Percentiles rank a stretch among this genome's conserved stretches.
phyloP scores from a whole-genome alignment of 1,140 invertebrate species.

The Glossosoma conforme region DNA sequence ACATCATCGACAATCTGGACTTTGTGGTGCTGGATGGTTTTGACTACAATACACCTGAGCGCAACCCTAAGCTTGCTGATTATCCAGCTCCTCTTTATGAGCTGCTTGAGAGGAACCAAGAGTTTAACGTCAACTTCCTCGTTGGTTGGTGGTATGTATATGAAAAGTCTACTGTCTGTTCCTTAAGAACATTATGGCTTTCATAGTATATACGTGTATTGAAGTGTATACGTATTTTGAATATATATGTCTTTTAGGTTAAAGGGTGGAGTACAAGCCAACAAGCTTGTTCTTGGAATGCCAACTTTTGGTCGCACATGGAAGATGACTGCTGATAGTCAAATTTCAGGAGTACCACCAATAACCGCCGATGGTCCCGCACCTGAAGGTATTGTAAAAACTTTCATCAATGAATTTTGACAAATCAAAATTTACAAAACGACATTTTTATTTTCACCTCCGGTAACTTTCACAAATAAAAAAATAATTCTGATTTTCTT shows the following conservation, averaged over 20 bases:
- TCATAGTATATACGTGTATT: background rate
- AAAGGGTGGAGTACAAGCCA: slow-evolving; percentile 58
- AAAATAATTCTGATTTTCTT: too few species aligned
- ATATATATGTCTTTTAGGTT: slow-evolving; percentile 47
- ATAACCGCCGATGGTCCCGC: slow-evolving; percentile 60
- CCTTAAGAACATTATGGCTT: background rate
- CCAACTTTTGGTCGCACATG: slow-evolving; percentile 79
- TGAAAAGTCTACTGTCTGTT: too few species aligned
- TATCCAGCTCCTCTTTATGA: slow-evolving; percentile 67
- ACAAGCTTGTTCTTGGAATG: slow-evolving; percentile 79
- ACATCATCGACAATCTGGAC: slow-evolving; percentile 68
- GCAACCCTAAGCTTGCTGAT: slow-evolving; percentile 71
- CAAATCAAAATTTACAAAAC: too few species aligned
- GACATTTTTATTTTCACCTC: too few species aligned
- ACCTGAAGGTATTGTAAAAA: slow-evolving; percentile 32
- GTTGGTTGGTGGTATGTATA: slow-evolving; percentile 56
- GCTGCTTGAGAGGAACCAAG: slow-evolving; percentile 60
- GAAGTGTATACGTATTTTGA: background rate
- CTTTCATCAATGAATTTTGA: too few species aligned
- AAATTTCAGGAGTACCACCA: slow-evolving; percentile 71
- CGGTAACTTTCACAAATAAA: too few species aligned
- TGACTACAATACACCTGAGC: slow-evolving; percentile 70
- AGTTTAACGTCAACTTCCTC: slow-evolving; percentile 61
- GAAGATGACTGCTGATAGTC: slow-evolving; percentile 68
- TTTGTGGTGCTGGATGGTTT: slow-evolving; percentile 74